Base-by-base conservation (phyloP, 1,140 invertebrate genomes). In the Plodia interpunctella region DNA sequence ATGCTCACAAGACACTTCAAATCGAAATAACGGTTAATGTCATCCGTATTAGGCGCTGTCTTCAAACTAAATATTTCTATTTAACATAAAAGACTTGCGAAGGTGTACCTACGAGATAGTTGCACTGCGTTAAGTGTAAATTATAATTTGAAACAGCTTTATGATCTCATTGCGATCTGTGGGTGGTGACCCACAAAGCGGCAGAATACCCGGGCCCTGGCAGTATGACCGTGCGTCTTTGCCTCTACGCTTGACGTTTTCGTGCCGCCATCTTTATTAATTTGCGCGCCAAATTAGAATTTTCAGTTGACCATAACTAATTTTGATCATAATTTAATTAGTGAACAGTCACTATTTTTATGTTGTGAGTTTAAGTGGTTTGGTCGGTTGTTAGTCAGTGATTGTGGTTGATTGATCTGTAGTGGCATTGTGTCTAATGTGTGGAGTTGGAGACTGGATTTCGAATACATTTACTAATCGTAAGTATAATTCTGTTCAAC, bases 161-260 rank as follows among this genome's bases (percentile, higher is more conserved):
- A 80, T 85, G 83, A 86, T 83, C 80, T 86, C 83, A 86, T 76
- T 83, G 83, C 70, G 70, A 59, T 60, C 67, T 68, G 83, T 83
- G 76, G 78, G 79, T 78, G 83, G 72, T 77, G 77, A 77, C 76
- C 74, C 75, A 75, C 64, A 68, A 66, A 57, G 61, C 65, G 57
- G 66, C 59, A 62, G 65, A 49, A 55, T 25, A 56, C 55, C 56
- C 59, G 59, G 35, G 44, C 59, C 30, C 20, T 61, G 73, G 68
- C 82, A 78, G 80, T 81, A 72, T 64, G 67, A 65, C 51, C 58
- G 56, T 55, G 52, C 62, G 66, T 76, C 76, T 80, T 76, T 72
- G 77, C 72, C 64, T 68, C 56, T 57, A 56, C 59, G 63, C 54
- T 58, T 60, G 65, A 58, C 60, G 60, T 56, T 55, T 58, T 38